Evolutionary conservation across 2,113 vertebrate genomes (phyloP).

Genomic region (Strigops habroptila): DNA sequence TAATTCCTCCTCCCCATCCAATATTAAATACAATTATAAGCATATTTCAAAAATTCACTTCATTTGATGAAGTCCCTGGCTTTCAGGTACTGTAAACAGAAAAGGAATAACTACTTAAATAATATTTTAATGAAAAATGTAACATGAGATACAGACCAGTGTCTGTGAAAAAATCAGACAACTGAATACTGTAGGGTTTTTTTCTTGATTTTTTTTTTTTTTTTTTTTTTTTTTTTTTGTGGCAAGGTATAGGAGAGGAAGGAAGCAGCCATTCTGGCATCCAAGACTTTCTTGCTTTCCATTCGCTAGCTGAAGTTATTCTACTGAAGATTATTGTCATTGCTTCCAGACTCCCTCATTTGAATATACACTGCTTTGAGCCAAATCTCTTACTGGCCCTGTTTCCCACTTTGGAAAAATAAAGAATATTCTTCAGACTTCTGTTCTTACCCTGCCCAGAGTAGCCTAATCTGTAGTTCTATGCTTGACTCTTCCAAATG

Average conservation of each 20-base stretch:
- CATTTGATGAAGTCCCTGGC: neutral
- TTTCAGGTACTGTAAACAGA: neutral
- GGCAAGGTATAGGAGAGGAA: neutral
- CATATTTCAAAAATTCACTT: neutral
- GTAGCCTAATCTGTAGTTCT: neutral
- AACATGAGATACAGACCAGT: neutral
- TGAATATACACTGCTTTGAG: neutral
- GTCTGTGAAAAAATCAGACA: neutral
- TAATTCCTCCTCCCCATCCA: neutral
- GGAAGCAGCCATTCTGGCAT: neutral
- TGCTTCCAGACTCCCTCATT: neutral
- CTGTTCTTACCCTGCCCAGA: neutral
- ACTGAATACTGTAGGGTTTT: neutral
- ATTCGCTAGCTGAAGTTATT: neutral
- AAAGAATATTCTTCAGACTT: neutral
- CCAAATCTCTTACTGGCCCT: neutral
- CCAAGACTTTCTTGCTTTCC: neutral
- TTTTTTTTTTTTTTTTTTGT: neutral
- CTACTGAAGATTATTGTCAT: neutral
- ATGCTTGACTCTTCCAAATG: neutral
- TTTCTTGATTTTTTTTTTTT: neutral
- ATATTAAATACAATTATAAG: neutral
- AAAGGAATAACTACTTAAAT: neutral
- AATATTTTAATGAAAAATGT: neutral
- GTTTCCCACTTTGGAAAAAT: neutral